phyloP scores from a whole-genome alignment of 2,888 invertebrate species.

The Herminia tarsipennalis region DNA sequence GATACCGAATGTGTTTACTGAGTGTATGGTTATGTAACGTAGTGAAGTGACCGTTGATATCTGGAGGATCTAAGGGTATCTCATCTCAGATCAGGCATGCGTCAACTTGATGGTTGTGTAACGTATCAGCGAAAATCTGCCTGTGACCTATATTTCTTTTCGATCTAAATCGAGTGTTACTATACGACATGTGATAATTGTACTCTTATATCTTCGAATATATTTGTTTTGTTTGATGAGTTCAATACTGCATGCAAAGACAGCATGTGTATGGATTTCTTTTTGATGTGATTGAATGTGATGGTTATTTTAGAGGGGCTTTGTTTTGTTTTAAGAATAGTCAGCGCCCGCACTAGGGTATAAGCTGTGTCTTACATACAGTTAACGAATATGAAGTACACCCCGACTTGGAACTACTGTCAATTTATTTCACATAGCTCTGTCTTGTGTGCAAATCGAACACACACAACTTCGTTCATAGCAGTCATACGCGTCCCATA shows the following conservation, averaged over 20 bases:
- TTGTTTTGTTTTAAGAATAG: too few relatives aligned
- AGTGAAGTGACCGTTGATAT: conserved; percentile 31
- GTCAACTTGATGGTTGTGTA: conserved; percentile 37
- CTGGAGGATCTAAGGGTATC: conserved; percentile 43
- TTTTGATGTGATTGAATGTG: background rate
- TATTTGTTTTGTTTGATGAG: background rate
- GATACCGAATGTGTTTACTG: conserved; percentile 15
- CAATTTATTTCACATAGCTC: too few relatives aligned
- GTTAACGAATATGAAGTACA: too few relatives aligned
- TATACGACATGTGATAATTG: conserved; percentile 2
- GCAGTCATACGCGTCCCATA: too few relatives aligned
- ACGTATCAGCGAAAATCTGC: conserved; percentile 38
- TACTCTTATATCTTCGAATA: conserved; percentile 2
- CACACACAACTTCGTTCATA: too few relatives aligned
- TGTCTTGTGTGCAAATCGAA: too few relatives aligned
- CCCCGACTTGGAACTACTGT: too few relatives aligned
- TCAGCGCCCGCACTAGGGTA: too few relatives aligned
- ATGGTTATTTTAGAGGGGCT: too few relatives aligned
- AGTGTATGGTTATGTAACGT: conserved; percentile 32
- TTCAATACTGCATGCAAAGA: background rate
- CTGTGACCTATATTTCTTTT: conserved; percentile 33
- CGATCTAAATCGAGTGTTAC: conserved; percentile 19
- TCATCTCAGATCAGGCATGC: conserved; percentile 38
- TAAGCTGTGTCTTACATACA: too few relatives aligned
- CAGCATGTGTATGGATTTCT: background rate